phyloP scores from a whole-genome alignment of 2,888 invertebrate genomes.

The Anarsia innoxiella region DNA sequence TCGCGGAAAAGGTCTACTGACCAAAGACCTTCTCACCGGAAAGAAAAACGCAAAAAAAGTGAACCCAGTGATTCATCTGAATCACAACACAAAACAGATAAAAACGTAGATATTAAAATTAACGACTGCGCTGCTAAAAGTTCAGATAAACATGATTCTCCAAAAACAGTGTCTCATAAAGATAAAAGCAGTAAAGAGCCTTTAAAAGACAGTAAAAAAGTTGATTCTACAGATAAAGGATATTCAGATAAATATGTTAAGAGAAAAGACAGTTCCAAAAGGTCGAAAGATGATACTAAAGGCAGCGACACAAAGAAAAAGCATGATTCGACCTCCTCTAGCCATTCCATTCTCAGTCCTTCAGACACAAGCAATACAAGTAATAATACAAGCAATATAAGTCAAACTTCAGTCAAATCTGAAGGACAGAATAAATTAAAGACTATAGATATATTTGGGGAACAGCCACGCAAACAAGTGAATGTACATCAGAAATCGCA shows the following conservation, averaged over 20 bases:
- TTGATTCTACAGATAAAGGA: conserved; percentile 33
- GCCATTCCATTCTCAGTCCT: conserved; percentile 45
- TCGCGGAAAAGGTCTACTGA: conserved; percentile 57
- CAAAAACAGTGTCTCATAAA: conserved; percentile 40
- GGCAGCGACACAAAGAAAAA: conserved; percentile 33
- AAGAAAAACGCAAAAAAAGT: conserved; percentile 67
- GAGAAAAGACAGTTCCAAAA: conserved; percentile 46
- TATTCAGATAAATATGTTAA: conserved; percentile 61
- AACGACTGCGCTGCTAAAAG: conserved; percentile 33
- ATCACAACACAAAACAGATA: conserved; percentile 30
- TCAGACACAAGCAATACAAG: conserved; percentile 37
- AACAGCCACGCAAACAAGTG: conserved; percentile 41
- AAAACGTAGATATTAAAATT: conserved; percentile 30
- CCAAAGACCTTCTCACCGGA: conserved; percentile 59
- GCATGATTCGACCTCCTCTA: conserved; percentile 35
- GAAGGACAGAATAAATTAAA: conserved; percentile 51
- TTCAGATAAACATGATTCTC: conserved; percentile 34
- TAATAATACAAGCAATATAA: conserved; percentile 21
- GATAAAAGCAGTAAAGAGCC: conserved; percentile 27
- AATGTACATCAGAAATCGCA: conserved; percentile 40
- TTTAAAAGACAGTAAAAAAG: conserved; percentile 35
- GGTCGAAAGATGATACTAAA: conserved; percentile 33
- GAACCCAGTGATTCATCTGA: conserved; percentile 31
- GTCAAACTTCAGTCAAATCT: conserved; percentile 32
- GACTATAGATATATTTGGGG: conserved; percentile 57